A percentile compares a stretch with the other conserved stretches of the same genome.
Conservation (phyloP, 2,797 vertebrate genomes). For the Mus caroli region DNA sequence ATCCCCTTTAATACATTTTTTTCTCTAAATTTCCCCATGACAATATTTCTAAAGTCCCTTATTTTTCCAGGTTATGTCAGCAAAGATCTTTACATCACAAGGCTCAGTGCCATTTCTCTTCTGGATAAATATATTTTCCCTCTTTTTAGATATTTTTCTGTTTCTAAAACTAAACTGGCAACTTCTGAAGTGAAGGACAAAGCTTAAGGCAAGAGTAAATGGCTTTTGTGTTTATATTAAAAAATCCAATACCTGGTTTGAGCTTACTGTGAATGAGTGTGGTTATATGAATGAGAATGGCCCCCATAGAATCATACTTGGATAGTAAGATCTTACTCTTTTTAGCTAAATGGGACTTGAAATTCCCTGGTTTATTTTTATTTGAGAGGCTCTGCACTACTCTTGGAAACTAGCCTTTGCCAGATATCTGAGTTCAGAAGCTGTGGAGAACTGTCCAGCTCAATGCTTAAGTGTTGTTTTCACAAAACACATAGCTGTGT, state of each 20-base stretch:
- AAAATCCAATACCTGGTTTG: neutral
- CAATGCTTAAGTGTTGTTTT: neutral
- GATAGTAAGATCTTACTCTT: neutral
- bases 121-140: constrained; percentile 3
- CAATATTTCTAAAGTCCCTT: constrained; percentile 8
- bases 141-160: constrained; percentile 39
- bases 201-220: constrained; percentile 26
- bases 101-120: constrained; percentile 47
- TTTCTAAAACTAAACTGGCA: constrained; percentile 29
- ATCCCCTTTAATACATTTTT: constrained; percentile 54
- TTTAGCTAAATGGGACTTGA: neutral
- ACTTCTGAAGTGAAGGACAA: neutral
- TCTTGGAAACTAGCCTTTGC: neutral
- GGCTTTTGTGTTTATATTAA: constrained; percentile 15
- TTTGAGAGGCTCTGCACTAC: neutral
- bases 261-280: neutral
- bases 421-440: neutral
- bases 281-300: neutral
- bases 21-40: constrained; percentile 29
- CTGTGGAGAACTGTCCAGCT: neutral
- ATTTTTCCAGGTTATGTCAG: constrained; percentile 50
- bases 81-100: constrained; percentile 10
- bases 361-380: neutral
- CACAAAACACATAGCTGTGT: neutral
- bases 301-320: neutral